Evolutionary conservation across 2,797 vertebrate species (phyloP).

Genomic region (Periparus ater): DNA sequence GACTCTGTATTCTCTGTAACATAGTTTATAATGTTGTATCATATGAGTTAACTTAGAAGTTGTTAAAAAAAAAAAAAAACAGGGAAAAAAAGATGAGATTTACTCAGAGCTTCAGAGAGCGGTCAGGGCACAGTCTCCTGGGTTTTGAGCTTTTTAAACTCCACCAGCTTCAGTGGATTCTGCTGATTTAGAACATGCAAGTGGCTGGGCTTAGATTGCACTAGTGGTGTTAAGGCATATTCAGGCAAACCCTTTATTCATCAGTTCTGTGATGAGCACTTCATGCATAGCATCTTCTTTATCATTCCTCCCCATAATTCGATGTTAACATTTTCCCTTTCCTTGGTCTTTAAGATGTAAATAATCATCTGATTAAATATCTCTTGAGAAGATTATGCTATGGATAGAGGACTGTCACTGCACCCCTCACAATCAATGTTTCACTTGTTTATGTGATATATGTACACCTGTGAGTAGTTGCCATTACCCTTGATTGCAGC

Average conservation of each 20-base stretch:
- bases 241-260: constrained; percentile 63
- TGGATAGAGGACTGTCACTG: constrained; percentile 67
- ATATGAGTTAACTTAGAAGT: background rate
- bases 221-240: constrained; percentile 40
- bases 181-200: constrained; percentile 41
- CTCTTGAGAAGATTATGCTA: constrained; percentile 73
- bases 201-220: background rate
- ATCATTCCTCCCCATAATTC: constrained; percentile 65
- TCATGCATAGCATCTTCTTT: constrained; percentile 45
- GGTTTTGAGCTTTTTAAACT: constrained; percentile 2
- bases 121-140: background rate
- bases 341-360: constrained; percentile 73
- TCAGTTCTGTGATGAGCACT: constrained; percentile 58
- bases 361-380: constrained; percentile 76
- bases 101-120: background rate
- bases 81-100: background rate
- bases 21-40: background rate
- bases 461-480: constrained; percentile 72
- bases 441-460: constrained; percentile 73
- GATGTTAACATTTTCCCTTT: constrained; percentile 64
- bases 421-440: constrained; percentile 72
- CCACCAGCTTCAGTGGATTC: constrained; percentile 4
- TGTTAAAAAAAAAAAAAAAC: background rate
- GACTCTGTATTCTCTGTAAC: background rate
- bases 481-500: constrained; percentile 74